A percentile compares a stretch with the other conserved stretches of the same genome.
Conservation (phyloP, 2,888 invertebrate species). For the Apodemia zela region DNA sequence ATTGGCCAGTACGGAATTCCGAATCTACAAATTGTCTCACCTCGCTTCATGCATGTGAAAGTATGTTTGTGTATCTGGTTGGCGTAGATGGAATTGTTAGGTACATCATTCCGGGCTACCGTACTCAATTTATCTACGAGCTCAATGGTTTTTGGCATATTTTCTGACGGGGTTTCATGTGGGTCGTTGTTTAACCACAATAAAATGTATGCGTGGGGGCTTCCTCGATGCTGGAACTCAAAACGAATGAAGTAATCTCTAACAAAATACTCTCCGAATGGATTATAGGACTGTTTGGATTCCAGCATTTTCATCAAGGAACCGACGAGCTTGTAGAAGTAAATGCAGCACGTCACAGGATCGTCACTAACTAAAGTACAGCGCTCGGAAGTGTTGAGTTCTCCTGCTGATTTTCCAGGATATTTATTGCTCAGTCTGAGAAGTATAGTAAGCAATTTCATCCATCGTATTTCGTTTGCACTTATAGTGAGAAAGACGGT, state of each 20-base stretch:
- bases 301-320: background rate
- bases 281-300: conserved; percentile 29
- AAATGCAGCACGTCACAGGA: conserved; percentile 42
- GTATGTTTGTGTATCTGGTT: conserved; percentile 43
- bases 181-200: conserved; percentile 50
- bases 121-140: conserved; percentile 42
- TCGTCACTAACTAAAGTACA: conserved; percentile 37
- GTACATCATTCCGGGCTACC: conserved; percentile 37
- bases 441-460: too few species aligned
- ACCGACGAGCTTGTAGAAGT: conserved; percentile 41
- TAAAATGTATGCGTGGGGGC: conserved; percentile 50
- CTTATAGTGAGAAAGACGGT: too few species aligned
- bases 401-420: conserved; percentile 33
- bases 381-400: conserved; percentile 35
- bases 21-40: conserved; percentile 40
- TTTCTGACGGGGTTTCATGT: conserved; percentile 34
- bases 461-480: too few species aligned
- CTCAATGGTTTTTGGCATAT: conserved; percentile 41
- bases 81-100: conserved; percentile 37
- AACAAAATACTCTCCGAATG: conserved; percentile 41
- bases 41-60: conserved; percentile 41
- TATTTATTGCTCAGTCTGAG: conserved; percentile 28
- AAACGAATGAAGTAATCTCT: conserved; percentile 44
- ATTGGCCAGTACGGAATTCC: conserved; percentile 44
- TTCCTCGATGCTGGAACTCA: conserved; percentile 51